Evolutionary conservation across 2,888 invertebrate genomes (phyloP), one percentile per base, ranked within the genome.

Genomic region (Tridacna gigas): DNA sequence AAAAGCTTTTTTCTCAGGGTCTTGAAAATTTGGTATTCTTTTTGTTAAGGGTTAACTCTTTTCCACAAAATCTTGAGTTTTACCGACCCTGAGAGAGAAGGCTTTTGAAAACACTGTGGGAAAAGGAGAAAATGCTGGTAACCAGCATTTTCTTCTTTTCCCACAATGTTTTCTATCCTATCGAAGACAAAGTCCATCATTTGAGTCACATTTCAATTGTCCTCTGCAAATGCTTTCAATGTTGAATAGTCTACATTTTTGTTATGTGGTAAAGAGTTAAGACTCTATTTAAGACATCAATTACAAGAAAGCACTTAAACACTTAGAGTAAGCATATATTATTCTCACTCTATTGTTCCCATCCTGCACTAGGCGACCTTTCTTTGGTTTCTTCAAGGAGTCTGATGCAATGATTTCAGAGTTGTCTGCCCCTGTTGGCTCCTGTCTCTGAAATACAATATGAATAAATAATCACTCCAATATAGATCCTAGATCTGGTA

Each of bases 391-490:
- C 74, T 25, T 47, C 26, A 60, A 20, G 9, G 76, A 37, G 25
- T 82, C 81, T 67, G 69, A 74, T 20, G 76, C 65, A 13, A 86
- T 80, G 13, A 86, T 77, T 48, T 91, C 91, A 69, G 86, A 84
- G 79, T 92, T 90, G 82, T 92, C 92, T 83, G 92, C 91, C 67
- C 92, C 91, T 79, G 92, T 90, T 61, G 92, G 92, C 79, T 91
- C 91, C 75, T 88, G 89, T 28, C 91, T 67, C 77, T 84, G 69
- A 73, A 82, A 69, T 12, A 37, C 3, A 37, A n/a, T n/a, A n/a
- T n/a, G 37, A 37, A 37, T 37, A 7, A 37, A 37, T 4, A 37
- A 37, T 37, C 2, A 37, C 7, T 37, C 37, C 37, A 37, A 37
- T 37, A 37, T 2, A 7, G 37, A 37, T 37, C 37, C 37, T 37